phyloP scores from a whole-genome alignment of 2,797 vertebrate genomes.

The Streptopelia turtur region DNA sequence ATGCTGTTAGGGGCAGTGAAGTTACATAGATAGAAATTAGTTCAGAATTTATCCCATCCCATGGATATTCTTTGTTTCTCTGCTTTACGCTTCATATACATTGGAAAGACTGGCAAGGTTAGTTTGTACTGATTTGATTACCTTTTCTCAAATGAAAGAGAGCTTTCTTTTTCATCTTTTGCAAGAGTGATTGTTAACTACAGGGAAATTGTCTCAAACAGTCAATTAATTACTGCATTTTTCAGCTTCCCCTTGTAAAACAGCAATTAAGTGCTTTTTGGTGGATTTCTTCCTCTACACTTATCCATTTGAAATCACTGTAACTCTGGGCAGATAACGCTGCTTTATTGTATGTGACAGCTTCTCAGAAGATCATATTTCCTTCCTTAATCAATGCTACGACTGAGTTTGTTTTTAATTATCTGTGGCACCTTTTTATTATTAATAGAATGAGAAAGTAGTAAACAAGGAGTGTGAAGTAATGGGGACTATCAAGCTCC shows the following conservation, averaged over 20 bases:
- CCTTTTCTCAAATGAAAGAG: constrained; percentile 17
- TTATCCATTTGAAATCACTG: constrained; percentile 69
- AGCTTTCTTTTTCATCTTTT: constrained; percentile 35
- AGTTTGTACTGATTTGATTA: neutral
- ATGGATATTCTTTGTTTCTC: neutral
- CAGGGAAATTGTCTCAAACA: constrained; percentile 57
- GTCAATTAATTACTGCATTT: constrained; percentile 77
- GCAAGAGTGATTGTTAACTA: constrained; percentile 58
- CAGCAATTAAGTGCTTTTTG: constrained; percentile 71
- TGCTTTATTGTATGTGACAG: constrained; percentile 70
- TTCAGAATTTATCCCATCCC: neutral
- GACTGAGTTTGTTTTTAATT: constrained; percentile 76
- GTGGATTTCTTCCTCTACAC: constrained; percentile 54
- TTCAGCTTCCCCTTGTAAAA: constrained; percentile 67
- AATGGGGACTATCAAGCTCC: constrained; percentile 22
- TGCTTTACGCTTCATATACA: neutral
- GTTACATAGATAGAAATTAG: neutral
- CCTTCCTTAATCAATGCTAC: constrained; percentile 59
- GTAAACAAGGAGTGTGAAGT: constrained; percentile 47
- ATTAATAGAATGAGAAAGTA: constrained; percentile 56
- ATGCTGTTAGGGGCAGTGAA: neutral
- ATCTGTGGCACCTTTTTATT: constrained; percentile 64
- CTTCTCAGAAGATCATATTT: constrained; percentile 63
- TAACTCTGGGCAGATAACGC: constrained; percentile 60
- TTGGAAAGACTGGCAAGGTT: neutral